phyloP scores from a whole-genome alignment of 2,888 invertebrate species.

The Muschampia plurimacula region DNA sequence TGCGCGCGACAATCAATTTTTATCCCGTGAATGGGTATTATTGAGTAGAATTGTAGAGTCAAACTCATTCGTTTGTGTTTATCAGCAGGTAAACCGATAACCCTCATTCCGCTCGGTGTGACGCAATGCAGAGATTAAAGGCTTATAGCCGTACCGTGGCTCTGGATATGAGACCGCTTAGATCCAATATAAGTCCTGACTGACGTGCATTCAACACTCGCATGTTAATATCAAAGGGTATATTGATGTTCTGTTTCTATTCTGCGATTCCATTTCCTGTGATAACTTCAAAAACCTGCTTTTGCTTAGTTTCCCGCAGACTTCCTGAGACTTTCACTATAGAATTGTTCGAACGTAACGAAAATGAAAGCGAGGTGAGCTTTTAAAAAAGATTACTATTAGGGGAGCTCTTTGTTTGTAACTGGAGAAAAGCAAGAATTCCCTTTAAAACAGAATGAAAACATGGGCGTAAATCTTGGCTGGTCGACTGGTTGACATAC shows the following conservation, averaged over 20 bases:
- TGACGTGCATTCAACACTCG: slow-evolving; percentile 62
- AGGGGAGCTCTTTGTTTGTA: slow-evolving; percentile 29
- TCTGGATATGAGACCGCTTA: slow-evolving; percentile 66
- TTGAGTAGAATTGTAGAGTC: slow-evolving; percentile 64
- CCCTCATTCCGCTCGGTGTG: slow-evolving; percentile 79
- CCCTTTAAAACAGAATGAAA: slow-evolving; percentile 67
- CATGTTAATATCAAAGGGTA: slow-evolving; percentile 59
- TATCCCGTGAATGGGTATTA: slow-evolving; percentile 70
- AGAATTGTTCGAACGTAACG: slow-evolving; percentile 26
- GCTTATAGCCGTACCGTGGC: slow-evolving; percentile 71
- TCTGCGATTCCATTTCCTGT: slow-evolving; percentile 39
- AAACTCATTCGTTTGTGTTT: slow-evolving; percentile 79
- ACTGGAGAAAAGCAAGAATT: slow-evolving; percentile 46
- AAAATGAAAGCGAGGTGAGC: slow-evolving; percentile 23
- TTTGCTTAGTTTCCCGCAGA: slow-evolving; percentile 8
- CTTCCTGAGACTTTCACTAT: slow-evolving; percentile 10
- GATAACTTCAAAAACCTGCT: slow-evolving; percentile 38
- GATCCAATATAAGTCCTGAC: slow-evolving; percentile 72
- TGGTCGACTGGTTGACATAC: slow-evolving; percentile 72
- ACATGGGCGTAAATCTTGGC: slow-evolving; percentile 75
- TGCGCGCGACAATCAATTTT: slow-evolving; percentile 72
- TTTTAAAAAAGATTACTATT: slow-evolving; percentile 35
- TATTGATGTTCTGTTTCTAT: slow-evolving; percentile 49
- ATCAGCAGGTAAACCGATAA: slow-evolving; percentile 80
- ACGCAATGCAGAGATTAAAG: slow-evolving; percentile 83